phyloP scores from a whole-genome alignment of 2,797 vertebrate genomes.

The Coregonus sp. region DNA sequence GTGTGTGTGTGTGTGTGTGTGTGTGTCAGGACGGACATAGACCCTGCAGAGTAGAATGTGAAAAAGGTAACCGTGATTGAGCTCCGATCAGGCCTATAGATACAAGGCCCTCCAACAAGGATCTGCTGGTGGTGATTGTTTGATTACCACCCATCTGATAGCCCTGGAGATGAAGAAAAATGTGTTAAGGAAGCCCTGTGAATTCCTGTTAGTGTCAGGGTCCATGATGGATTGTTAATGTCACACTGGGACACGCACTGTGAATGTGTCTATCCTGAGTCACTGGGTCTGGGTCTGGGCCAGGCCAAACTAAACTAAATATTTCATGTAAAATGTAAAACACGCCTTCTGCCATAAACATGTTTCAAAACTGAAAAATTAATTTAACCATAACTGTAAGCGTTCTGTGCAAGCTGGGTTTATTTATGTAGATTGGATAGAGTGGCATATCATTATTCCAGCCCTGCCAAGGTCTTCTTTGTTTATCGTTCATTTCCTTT shows the following conservation, averaged over 20 bases:
- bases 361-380: slow-evolving; percentile 74
- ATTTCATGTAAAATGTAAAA: slow-evolving; percentile 80
- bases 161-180: slow-evolving; percentile 41
- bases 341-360: slow-evolving; percentile 76
- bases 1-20: background rate
- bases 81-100: slow-evolving; percentile 52
- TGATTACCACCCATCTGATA: slow-evolving; percentile 68
- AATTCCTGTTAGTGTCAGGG: slow-evolving; percentile 62
- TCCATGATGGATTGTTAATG: slow-evolving; percentile 74
- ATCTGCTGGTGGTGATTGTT: slow-evolving; percentile 27
- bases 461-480: slow-evolving; percentile 72
- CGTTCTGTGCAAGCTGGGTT: slow-evolving; percentile 52
- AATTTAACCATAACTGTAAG: slow-evolving; percentile 44
- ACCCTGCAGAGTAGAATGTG: slow-evolving; percentile 69
- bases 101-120: slow-evolving; percentile 59
- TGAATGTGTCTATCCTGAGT: slow-evolving; percentile 57
- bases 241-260: slow-evolving; percentile 67
- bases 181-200: slow-evolving; percentile 58
- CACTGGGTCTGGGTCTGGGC: slow-evolving; percentile 2
- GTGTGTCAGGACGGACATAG: slow-evolving; percentile 42
- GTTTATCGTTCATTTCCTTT: slow-evolving; percentile 74
- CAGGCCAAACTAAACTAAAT: slow-evolving; percentile 75
- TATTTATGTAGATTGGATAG: slow-evolving; percentile 82
- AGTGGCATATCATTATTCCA: slow-evolving; percentile 75
- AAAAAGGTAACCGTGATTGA: slow-evolving; percentile 75